Conservation (phyloP, 2,888 invertebrate species). For the Pseudococcus viburni region DNA sequence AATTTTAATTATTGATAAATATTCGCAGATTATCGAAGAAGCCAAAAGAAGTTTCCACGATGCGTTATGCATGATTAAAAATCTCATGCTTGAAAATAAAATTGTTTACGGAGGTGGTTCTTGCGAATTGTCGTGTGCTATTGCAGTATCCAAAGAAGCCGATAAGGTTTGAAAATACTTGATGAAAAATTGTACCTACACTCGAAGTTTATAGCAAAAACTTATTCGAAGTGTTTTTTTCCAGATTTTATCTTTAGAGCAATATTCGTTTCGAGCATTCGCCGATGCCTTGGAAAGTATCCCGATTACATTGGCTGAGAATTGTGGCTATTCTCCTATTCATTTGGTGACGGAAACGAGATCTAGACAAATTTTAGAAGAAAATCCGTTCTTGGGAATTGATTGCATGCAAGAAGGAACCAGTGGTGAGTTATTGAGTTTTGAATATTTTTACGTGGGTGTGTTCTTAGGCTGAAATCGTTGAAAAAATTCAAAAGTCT, state of each 20-base stretch:
- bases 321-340: slow-evolving; percentile 93
- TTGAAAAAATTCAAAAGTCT: too few species aligned
- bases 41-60: slow-evolving; percentile 64
- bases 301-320: slow-evolving; percentile 96
- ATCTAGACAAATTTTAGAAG: slow-evolving; percentile 87
- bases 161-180: slow-evolving; percentile 42
- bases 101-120: slow-evolving; percentile 66
- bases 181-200: too few species aligned
- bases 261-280: slow-evolving; percentile 96
- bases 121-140: slow-evolving; percentile 62
- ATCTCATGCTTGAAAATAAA: slow-evolving; percentile 61
- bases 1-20: neutral
- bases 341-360: slow-evolving; percentile 92
- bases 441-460: too few species aligned
- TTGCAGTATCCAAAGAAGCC: slow-evolving; percentile 63
- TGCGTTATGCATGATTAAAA: slow-evolving; percentile 63
- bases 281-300: slow-evolving; percentile 95
- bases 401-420: slow-evolving; percentile 92
- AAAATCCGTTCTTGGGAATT: slow-evolving; percentile 90
- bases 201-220: too few species aligned
- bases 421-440: slow-evolving; percentile 71
- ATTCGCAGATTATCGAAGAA: slow-evolving; percentile 65
- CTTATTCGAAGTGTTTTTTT: neutral
- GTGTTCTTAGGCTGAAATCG: too few species aligned
- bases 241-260: slow-evolving; percentile 88